Percentiles rank a stretch among this genome's conserved stretches.
Conservation (phyloP, 2,113 vertebrate species). For the Pogona vitticeps region DNA sequence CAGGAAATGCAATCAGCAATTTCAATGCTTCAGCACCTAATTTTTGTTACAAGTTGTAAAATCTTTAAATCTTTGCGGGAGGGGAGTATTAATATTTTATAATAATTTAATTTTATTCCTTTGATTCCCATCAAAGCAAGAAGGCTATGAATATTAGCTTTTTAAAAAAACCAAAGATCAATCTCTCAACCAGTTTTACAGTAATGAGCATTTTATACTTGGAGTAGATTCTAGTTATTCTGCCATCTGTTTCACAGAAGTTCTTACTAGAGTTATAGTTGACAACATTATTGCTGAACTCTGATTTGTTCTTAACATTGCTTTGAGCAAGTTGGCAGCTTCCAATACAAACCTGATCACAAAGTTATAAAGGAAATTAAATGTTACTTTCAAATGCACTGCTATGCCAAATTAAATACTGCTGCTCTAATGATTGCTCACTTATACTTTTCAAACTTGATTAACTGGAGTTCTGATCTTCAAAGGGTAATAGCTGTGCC, state of each 20-base stretch:
- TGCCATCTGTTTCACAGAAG: constrained; percentile 41
- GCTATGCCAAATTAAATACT: constrained; percentile 51
- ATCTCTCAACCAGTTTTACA: constrained; percentile 23
- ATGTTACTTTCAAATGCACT: constrained; percentile 44
- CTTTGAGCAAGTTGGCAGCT: constrained; percentile 33
- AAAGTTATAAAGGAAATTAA: constrained; percentile 51
- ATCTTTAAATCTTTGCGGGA: constrained; percentile 10
- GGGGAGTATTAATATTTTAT: constrained; percentile 47
- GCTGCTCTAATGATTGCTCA: constrained; percentile 41
- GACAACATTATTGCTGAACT: constrained; percentile 32
- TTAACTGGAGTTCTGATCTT: neutral
- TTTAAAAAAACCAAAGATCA: constrained; percentile 29
- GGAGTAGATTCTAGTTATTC: constrained; percentile 26
- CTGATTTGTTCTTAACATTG: constrained; percentile 9
- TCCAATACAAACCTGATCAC: constrained; percentile 49
- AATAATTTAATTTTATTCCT: constrained; percentile 40
- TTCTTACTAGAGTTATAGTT: constrained; percentile 31
- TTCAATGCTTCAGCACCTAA: constrained; percentile 19
- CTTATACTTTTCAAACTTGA: constrained; percentile 40
- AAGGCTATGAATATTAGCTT: constrained; percentile 16
- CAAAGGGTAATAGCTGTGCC: neutral
- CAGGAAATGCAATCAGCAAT: constrained; percentile 15
- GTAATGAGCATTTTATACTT: constrained; percentile 33
- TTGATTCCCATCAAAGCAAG: constrained; percentile 51
- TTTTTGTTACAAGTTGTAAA: constrained; percentile 29